Evolutionary conservation across 2,113 vertebrate genomes (phyloP).

Genomic region (Sprattus sprattus): DNA sequence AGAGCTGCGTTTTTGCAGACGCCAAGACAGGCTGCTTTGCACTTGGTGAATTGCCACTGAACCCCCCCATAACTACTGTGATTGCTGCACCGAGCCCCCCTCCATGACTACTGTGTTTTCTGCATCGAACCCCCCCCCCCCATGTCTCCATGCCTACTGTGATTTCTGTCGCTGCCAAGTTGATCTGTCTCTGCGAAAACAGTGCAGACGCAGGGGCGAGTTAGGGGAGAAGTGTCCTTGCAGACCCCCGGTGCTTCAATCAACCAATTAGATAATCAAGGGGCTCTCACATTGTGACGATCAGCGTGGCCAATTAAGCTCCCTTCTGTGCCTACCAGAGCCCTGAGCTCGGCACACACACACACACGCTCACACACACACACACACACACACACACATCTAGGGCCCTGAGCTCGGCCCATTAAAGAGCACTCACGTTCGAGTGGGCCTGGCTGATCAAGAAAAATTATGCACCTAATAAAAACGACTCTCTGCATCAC

Average conservation of each 20-base stretch:
- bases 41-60: neutral
- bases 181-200: conserved; percentile 68
- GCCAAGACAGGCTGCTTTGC: neutral
- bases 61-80: too few species aligned
- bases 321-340: conserved; percentile 57
- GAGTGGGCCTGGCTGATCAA: conserved; percentile 84
- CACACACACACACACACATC: too few species aligned
- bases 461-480: conserved; percentile 94
- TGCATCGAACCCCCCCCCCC: neutral
- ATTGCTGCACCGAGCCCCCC: too few species aligned
- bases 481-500: conserved; percentile 94
- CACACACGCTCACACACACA: too few species aligned
- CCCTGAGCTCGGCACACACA: too few species aligned
- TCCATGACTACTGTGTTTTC: too few species aligned
- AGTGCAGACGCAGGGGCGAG: conserved; percentile 59
- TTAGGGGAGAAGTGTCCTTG: conserved; percentile 45
- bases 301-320: conserved; percentile 71
- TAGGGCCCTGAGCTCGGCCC: conserved; percentile 60
- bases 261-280: conserved; percentile 86
- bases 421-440: conserved; percentile 78
- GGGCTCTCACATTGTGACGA: conserved; percentile 67
- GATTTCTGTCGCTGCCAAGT: conserved; percentile 65
- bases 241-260: conserved; percentile 72
- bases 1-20: neutral
- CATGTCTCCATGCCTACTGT: conserved; percentile 44